Percentiles rank a stretch among this genome's conserved stretches.
These are phyloP conservation scores for Brachionichthys hirsutus DNA, from an alignment of 2,113 vertebrate species.

Conservation along the genomic window DNA sequence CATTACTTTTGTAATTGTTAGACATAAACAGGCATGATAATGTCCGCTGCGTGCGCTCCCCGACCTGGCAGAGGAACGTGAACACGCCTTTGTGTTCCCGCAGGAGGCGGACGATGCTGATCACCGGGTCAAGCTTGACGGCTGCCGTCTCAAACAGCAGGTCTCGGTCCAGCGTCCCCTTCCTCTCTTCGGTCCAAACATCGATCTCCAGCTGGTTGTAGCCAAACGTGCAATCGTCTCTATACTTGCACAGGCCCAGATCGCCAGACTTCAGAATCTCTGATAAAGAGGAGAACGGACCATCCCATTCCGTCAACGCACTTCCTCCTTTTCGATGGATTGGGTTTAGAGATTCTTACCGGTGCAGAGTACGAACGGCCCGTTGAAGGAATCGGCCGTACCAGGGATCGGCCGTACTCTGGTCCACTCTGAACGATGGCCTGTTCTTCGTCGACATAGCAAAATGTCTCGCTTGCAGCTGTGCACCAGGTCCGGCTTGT, in stretches of 20 bases:
- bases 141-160: constrained; percentile 84
- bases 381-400: constrained; percentile 82
- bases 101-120: constrained; percentile 83
- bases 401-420: constrained; percentile 86
- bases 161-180: constrained; percentile 85
- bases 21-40: no score
- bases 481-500: constrained; percentile 86
- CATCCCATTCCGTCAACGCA: no score
- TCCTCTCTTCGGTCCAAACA: constrained; percentile 93
- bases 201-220: constrained; percentile 97
- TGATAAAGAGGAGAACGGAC: constrained; percentile 52
- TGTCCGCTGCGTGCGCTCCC: background rate
- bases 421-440: constrained; percentile 79
- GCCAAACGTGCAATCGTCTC: constrained; percentile 94
- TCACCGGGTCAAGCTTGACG: constrained; percentile 79
- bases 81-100: constrained; percentile 90
- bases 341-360: constrained; percentile 68
- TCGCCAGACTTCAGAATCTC: constrained; percentile 84
- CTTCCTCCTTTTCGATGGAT: no score
- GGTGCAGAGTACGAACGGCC: constrained; percentile 89
- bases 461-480: constrained; percentile 85
- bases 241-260: constrained; percentile 84
- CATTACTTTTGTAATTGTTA: no score
- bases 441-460: constrained; percentile 80
- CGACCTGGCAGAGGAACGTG: constrained; percentile 93